These are phyloP conservation scores for Drosophila serrata DNA, from an alignment of 1,140 invertebrate genomes.

Conservation along the genomic window DNA sequence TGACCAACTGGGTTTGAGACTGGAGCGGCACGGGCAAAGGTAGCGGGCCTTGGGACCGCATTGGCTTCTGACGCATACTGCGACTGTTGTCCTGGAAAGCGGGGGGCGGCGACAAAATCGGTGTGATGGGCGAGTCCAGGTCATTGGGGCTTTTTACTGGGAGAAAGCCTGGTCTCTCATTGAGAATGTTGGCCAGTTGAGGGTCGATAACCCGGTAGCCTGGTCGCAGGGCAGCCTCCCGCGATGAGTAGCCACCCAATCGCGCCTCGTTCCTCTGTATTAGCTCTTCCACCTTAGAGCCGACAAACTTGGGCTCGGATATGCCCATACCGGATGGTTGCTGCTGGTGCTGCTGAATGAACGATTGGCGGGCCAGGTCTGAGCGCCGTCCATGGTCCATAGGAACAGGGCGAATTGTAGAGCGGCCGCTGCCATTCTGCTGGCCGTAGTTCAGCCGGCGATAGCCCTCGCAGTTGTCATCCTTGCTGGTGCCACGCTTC, in stretches of 20 bases:
- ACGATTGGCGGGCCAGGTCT: slow-evolving; percentile 52
- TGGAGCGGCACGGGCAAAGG: slow-evolving; percentile 32
- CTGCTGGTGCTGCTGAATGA: slow-evolving; percentile 57
- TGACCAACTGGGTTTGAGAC: slow-evolving; percentile 12
- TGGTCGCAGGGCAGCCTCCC: slow-evolving; percentile 60
- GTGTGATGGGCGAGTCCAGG: slow-evolving; percentile 84
- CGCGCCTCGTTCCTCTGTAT: slow-evolving; percentile 80
- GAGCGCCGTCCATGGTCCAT: slow-evolving; percentile 55
- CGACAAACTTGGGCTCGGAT: slow-evolving; percentile 63
- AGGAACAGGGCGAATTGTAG: slow-evolving; percentile 41
- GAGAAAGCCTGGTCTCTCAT: slow-evolving; percentile 82
- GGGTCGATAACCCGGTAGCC: slow-evolving; percentile 81
- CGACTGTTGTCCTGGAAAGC: slow-evolving; percentile 85
- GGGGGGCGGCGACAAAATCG: slow-evolving; percentile 86
- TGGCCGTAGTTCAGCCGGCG: slow-evolving; percentile 53
- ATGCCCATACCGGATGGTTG: slow-evolving; percentile 22
- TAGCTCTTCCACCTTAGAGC: slow-evolving; percentile 81
- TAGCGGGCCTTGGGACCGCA: slow-evolving; percentile 36
- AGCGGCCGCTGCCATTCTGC: slow-evolving; percentile 50
- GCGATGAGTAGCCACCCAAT: slow-evolving; percentile 33
- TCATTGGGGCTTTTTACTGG: slow-evolving; percentile 75
- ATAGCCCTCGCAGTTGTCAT: slow-evolving; percentile 50
- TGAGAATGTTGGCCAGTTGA: slow-evolving; percentile 76
- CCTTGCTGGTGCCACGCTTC: slow-evolving; percentile 43
- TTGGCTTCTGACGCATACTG: slow-evolving; percentile 42